Base-by-base conservation (phyloP, 1,140 invertebrate genomes). In the Drosophila virilis region DNA sequence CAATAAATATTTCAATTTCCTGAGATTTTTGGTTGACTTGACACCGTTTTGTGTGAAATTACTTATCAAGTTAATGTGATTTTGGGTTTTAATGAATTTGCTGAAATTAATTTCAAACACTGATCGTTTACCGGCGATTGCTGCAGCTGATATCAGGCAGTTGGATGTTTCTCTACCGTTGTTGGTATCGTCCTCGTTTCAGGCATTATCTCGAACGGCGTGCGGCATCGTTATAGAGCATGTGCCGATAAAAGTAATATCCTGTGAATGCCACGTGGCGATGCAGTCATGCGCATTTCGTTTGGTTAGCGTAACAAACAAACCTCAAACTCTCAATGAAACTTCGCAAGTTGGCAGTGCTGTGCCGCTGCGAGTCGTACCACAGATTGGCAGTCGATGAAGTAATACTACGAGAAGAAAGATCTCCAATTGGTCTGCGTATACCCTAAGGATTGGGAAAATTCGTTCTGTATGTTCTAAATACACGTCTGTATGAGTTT, bases 191-290 rank as follows among this genome's bases (percentile, higher is more conserved):
- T 6, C 61, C 38, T 75, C 46, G 77, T 32, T 74, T 64, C 58
- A 40, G 33, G 45, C 58, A 52, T 62, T 72, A 45, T 67, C 22
- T 28, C 76, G 76, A 65, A 68, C 78, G 80, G 65, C 81, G 82
- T 69, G 67, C 67, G 22, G 37, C 48, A 43, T 61, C 75, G 66
- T 74, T 68, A 70, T 73, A 32, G 64, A 69, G 65, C 82, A 79
- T 71, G 77, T 69, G 78, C 75, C 83, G 83, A 86, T 86, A 86
- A 88, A 89, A 88, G 66, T 88, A 83, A 88, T 88, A 89, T 88
- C 84, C 83, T 88, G 83, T 74, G 65, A 77, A 60, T 51, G 83
- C 50, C 83, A 86, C 83, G 83, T 86, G 83, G 51, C 83, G 72
- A 46, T 43, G 28, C 52, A 65, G 66, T 71, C 75, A 64, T 78